A percentile compares a stretch with the other conserved stretches of the same genome.
Conservation (phyloP, 2,888 invertebrate genomes). For the Agrilus cyanescens region DNA sequence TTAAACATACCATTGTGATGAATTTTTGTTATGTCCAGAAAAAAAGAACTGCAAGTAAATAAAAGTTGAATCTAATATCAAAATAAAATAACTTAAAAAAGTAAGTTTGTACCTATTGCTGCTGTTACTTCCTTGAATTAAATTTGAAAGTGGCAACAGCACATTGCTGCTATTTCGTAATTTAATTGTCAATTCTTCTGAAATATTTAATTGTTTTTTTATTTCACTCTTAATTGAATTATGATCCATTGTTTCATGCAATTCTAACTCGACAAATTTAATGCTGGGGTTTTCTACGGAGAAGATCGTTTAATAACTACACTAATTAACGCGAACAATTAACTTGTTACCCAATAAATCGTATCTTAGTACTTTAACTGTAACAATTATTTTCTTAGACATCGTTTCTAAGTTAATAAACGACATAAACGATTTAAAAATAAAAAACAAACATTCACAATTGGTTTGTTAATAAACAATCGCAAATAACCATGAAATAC, state of each 20-base stretch:
- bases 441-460: no score
- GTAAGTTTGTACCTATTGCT: slow-evolving; percentile 17
- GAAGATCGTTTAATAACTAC: not conserved
- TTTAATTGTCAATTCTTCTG: slow-evolving; percentile 35
- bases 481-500: no score
- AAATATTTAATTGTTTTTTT: slow-evolving; percentile 25
- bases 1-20: slow-evolving; percentile 35
- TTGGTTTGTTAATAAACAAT: no score
- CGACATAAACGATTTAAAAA: no score
- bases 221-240: slow-evolving; percentile 25
- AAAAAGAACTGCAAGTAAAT: slow-evolving; percentile 29
- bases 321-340: no score
- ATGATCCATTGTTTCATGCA: slow-evolving; percentile 25
- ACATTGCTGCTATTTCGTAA: slow-evolving; percentile 33
- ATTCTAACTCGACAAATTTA: slow-evolving; percentile 22
- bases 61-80: slow-evolving; percentile 2
- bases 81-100: not conserved
- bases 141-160: slow-evolving; percentile 35
- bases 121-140: slow-evolving; percentile 30
- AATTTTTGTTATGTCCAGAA: slow-evolving; percentile 35
- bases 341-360: no score
- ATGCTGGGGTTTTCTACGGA: slow-evolving; percentile 23
- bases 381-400: no score
- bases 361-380: no score
- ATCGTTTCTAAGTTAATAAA: no score